Percentiles rank a stretch among this genome's conserved stretches.
Evolutionary conservation across 2,113 vertebrate genomes (phyloP).

Genomic region (Macrotis lagotis): DNA sequence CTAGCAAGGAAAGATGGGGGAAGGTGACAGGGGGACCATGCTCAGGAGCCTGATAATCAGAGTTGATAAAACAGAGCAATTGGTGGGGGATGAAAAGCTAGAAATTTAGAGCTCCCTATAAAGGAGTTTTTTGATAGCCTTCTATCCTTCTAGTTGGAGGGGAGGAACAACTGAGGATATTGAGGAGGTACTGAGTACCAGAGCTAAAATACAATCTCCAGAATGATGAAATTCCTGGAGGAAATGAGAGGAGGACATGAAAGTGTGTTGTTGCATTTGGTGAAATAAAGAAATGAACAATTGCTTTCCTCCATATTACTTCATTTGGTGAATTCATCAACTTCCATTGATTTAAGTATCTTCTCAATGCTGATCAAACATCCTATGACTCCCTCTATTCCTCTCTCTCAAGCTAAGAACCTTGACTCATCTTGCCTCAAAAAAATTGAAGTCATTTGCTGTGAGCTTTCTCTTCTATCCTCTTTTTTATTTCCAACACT

Average conservation of each 20-base stretch:
- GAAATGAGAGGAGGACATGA: neutral
- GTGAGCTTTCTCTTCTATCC: neutral
- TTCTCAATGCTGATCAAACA: neutral
- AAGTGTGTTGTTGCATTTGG: neutral
- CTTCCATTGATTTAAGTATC: neutral
- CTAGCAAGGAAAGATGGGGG: neutral
- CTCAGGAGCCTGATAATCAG: neutral
- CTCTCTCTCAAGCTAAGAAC: too few relatives aligned
- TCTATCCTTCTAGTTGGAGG: neutral
- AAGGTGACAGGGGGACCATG: neutral
- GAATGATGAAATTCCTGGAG: neutral
- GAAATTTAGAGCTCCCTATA: neutral
- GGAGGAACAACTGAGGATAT: neutral
- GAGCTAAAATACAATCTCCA: neutral
- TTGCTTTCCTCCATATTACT: neutral
- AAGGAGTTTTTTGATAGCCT: neutral
- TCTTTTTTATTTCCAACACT: neutral
- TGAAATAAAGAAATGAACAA: neutral
- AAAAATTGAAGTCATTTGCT: neutral
- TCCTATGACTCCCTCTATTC: neutral
- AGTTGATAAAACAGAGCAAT: neutral
- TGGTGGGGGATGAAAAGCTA: neutral
- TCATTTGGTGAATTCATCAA: neutral
- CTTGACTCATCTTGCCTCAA: neutral
- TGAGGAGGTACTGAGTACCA: neutral